Percentiles rank a stretch among this genome's conserved stretches.
Conservation (phyloP, 2,888 invertebrate genomes). For the Holacanthella duospinosa region DNA sequence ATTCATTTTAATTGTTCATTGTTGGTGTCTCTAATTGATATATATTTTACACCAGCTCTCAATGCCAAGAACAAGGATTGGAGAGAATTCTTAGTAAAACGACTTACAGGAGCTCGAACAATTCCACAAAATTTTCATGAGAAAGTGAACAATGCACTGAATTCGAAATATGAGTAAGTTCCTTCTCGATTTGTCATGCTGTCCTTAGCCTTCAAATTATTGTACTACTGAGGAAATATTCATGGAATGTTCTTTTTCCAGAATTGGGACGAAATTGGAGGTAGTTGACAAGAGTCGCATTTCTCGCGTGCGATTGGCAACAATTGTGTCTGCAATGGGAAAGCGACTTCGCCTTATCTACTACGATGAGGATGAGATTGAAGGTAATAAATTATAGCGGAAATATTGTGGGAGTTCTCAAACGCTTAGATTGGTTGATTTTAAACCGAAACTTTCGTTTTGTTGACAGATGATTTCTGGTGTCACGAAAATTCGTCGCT, state of each 20-base stretch:
- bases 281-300: constrained; percentile 93
- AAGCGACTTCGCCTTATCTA: constrained; percentile 84
- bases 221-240: background rate
- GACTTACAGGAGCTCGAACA: constrained; percentile 88
- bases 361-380: constrained; percentile 56
- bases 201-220: too few species aligned
- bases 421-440: background rate
- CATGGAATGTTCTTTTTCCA: constrained; percentile 36
- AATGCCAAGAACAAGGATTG: constrained; percentile 89
- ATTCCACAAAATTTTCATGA: constrained; percentile 83
- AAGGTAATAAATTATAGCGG: constrained; percentile 18
- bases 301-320: constrained; percentile 77
- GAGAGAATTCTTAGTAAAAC: constrained; percentile 86
- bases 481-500: constrained; percentile 90
- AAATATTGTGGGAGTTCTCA: background rate
- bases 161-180: constrained; percentile 57
- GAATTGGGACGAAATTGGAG: constrained; percentile 73
- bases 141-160: constrained; percentile 72
- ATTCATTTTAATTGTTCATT: background rate
- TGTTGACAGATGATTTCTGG: constrained; percentile 64
- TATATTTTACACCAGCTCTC: constrained; percentile 50
- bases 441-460: background rate
- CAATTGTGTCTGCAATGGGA: constrained; percentile 79
- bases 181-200: too few species aligned
- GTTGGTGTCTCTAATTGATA: background rate